Evolutionary conservation across 2,113 vertebrate species (phyloP), one percentile per base, ranked within the genome.

Genomic region (Gambusia holbrooki): DNA sequence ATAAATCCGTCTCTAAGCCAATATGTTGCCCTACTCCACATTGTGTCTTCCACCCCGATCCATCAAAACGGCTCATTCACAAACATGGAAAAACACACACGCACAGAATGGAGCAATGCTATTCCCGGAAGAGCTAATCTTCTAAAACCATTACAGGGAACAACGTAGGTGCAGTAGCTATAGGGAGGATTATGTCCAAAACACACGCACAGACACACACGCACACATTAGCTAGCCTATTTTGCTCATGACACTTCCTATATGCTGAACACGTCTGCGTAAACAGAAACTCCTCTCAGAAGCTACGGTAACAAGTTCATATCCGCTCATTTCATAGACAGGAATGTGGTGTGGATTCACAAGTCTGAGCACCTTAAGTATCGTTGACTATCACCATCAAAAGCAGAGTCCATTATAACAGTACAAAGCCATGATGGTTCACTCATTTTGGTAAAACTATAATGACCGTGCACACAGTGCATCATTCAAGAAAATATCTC

Each of bases 101-200:
- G 66, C 1, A 8, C 71, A 84, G 86, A 86, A 91, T 79, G 79
- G 77, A 89, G 85, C 77, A 69, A 85, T 81, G 84, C 84, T 92
- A 90, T 93, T 92, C 90, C 80, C 77, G 69, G 86, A 86, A 73
- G 81, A 92, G 92, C 92, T 93, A 93, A 95, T 94, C 92, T 90
- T 83, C 81, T 93, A 93, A 94, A 93, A 93, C 89, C 92, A 93
- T 94, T 93, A 93, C 76, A 15, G 81, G 79, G 86, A 92, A 92
- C 86, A 90, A 93, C 82, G 81, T 90, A 92, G 87, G 90, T 91
- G 90, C 90, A 71, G 83, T 83, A 84, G 87, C 87, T 90, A 82
- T 66, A 69, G 78, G 87, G 82, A 77, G 86, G 92, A 93, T 95
- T 94, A 93, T 72, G 79, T 73, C 69, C 62, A 64, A 58, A 79